Evolutionary conservation across 2,888 invertebrate genomes (phyloP), one percentile per base, ranked within the genome.

Genomic region (Drosophila meridiana): DNA sequence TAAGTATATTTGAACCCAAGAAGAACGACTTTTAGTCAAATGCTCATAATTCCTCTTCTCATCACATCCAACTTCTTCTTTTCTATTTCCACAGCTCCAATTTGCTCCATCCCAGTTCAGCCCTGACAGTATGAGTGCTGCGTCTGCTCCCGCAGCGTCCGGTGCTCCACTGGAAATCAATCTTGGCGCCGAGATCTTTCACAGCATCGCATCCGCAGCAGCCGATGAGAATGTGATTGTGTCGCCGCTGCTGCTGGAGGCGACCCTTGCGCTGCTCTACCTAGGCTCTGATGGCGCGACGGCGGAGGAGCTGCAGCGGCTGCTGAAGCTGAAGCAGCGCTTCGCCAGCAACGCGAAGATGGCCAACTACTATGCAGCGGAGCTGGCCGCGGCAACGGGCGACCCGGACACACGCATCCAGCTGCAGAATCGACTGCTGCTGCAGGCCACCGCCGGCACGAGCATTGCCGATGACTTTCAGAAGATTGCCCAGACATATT

Each of bases 241-340:
- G 36, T 92, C 92, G 26, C 92, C 92, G 4, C 73, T 92, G 32
- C 96, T 97, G 26, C 90, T 97, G 71, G 96, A 97, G 92, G 91
- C 97, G 67, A 95, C 96, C 0, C 91, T 97, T 67, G 95, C 96
- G 0, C 94, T 97, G 77, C 93, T 97, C 2, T 96, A 95, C 73
- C 96, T 97, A 91, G 97, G 96, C 1, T 95, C 97, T 0, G 94
- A 94, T 43, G 95, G 95, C 0, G 76, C 92, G 50, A 92, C 92
- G 0, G 92, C 92, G 1, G 89, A 89, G 59, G 89, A 92, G 30
- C 57, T 92, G 34, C 85, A 90, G 59, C 67, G 76, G 4, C 61
- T 77, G 14, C 48, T 92, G 36, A 74, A 90, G 30, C 75, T 92
- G 34, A 78, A 83, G 61, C 76, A 90, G 28, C 90, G 91, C 7